A percentile compares a stretch with the other conserved stretches of the same genome.
Evolutionary conservation across 2,797 vertebrate species (phyloP).

Genomic region (Phrynocephalus forsythii): DNA sequence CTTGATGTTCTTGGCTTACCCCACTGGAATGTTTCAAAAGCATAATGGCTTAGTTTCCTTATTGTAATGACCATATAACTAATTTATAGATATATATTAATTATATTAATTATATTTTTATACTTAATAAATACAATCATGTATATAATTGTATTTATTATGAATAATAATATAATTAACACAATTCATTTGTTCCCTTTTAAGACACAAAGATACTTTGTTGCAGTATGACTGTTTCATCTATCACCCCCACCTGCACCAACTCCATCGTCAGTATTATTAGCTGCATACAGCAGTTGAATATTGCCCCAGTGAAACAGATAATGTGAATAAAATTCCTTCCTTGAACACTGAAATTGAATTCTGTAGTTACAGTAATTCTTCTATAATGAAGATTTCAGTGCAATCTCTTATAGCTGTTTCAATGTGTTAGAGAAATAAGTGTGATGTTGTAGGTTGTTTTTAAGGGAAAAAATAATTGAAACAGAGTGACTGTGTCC

Average conservation of each 20-base stretch:
- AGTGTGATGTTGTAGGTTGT: background rate
- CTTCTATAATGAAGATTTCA: background rate
- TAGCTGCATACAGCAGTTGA: background rate
- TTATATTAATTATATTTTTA: too few relatives aligned
- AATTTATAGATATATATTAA: too few relatives aligned
- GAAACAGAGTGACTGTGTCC: background rate
- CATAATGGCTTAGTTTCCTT: background rate
- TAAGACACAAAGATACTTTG: too few relatives aligned
- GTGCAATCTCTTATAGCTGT: background rate
- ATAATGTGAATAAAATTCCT: background rate
- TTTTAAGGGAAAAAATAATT: background rate
- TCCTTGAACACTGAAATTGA: background rate
- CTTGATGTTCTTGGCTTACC: background rate
- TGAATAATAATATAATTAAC: too few relatives aligned
- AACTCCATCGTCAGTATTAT: background rate
- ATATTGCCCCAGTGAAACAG: background rate
- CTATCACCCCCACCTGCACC: background rate
- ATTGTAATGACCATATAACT: background rate
- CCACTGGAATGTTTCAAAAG: background rate
- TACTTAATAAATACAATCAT: too few relatives aligned
- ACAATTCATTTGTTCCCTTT: too few relatives aligned
- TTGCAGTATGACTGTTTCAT: too few relatives aligned
- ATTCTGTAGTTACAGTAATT: background rate
- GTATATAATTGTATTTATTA: too few relatives aligned
- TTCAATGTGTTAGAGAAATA: background rate